Evolutionary conservation across 30 jellyfish, hydroid and myxozoan genomes (phyloP).

Genomic region (Phacellophora camtschatica): DNA sequence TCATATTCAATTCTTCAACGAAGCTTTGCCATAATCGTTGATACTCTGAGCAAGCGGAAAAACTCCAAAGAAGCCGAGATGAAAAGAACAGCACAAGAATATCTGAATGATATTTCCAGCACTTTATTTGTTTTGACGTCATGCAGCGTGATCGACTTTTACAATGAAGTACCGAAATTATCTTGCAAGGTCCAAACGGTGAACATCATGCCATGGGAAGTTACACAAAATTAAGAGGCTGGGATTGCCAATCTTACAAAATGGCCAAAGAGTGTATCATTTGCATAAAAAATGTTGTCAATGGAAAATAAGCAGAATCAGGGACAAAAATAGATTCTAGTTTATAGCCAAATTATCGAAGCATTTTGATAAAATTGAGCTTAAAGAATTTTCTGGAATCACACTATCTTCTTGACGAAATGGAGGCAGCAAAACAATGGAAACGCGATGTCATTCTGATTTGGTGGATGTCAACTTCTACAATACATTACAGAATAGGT

Average conservation of each 20-base stretch:
- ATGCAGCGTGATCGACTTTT: constrained; percentile 23
- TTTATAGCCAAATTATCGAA: constrained; percentile 26
- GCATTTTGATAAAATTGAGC: constrained; percentile 20
- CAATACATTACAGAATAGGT: background rate
- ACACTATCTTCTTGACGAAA: background rate
- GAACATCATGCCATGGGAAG: constrained; percentile 34
- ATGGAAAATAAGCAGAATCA: constrained; percentile 12
- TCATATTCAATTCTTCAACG: constrained; percentile 23
- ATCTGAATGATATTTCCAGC: background rate
- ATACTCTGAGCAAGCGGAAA: constrained; percentile 7
- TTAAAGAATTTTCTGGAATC: background rate
- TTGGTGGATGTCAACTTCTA: background rate
- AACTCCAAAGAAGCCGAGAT: constrained; percentile 11
- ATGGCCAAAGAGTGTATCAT: constrained; percentile 27
- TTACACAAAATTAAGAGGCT: background rate
- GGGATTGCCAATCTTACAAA: background rate
- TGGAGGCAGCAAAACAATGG: background rate
- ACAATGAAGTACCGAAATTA: constrained; percentile 21
- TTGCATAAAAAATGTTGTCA: background rate
- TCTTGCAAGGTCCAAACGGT: constrained; percentile 44
- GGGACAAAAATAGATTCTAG: constrained; percentile 1
- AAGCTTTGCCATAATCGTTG: constrained; percentile 34
- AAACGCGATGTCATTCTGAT: background rate
- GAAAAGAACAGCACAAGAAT: background rate
- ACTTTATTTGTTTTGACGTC: constrained; percentile 8